Evolutionary conservation across 2,888 invertebrate genomes (phyloP), one percentile per base, ranked within the genome.

Genomic region (Carabus problematicus): DNA sequence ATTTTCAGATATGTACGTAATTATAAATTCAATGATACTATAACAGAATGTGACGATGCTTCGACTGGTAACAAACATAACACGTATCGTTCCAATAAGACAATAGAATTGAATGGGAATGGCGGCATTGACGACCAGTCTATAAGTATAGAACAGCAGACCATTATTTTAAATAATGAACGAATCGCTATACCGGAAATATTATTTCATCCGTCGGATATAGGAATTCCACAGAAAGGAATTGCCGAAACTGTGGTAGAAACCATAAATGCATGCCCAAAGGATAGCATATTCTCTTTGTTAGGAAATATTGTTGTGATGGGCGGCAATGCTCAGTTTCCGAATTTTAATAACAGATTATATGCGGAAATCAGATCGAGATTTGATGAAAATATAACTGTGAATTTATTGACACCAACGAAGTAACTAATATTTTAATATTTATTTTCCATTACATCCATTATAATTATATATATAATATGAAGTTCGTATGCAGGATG

Each of bases 141-240:
- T 58, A 67, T 73, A 8, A 73, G 75, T 29, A 74, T 84, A 1
- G 89, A 89, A 74, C 88, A 89, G 75, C 93, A 97, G 85, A 89
- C 92, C 14, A 85, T 99, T 45, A 83, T 92, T 47, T 83, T 99
- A 75, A 95, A 93, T 81, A 97, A 96, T 77, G 99, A 99, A 82
- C 83, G 98, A 58, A 98, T 99, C 80, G 87, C 93, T 0, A 92
- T 98, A 56, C 98, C 99, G 0, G 99, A 99, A 82, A 84, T 98
- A 1, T 82, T 99, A 2, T 98, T 99, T 79, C 89, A 92, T 78
- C 99, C 99, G 0, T 93, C 94, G 1, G 97, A 98, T 79, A 91
- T 98, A 43, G 97, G 96, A 0, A 92, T 99, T 71, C 88, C 89
- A 64, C 90, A 85, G 82, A 95, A 96, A 89, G 99, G 99, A 0